Percentiles rank a stretch among this genome's conserved stretches.
phyloP scores from a whole-genome alignment of 2,797 vertebrate species.

The Heteromormyrus szaboi region DNA sequence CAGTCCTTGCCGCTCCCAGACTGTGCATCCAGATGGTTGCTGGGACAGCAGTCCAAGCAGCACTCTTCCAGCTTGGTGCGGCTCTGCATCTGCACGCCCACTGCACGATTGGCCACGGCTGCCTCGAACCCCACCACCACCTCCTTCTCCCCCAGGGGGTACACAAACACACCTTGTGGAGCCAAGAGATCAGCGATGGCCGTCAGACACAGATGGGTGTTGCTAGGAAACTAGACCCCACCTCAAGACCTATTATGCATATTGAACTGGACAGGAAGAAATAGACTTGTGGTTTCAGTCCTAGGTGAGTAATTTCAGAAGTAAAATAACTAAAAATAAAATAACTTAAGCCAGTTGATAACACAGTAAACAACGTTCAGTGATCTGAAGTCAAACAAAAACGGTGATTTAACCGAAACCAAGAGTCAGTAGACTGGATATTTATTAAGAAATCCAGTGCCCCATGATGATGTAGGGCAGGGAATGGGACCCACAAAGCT shows the following conservation, averaged over 20 bases:
- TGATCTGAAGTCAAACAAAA: neutral
- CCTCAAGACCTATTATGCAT: neutral
- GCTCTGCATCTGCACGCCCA: slow-evolving; percentile 81
- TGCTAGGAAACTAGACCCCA: neutral
- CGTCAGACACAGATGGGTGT: neutral
- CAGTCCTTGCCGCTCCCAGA: slow-evolving; percentile 64
- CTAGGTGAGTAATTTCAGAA: neutral
- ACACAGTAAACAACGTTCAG: neutral
- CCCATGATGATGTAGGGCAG: neutral
- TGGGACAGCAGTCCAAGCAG: slow-evolving; percentile 68
- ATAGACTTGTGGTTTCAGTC: neutral
- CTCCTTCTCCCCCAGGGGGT: slow-evolving; percentile 85
- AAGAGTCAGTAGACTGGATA: neutral
- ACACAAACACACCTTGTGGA: slow-evolving; percentile 81
- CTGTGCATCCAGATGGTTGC: slow-evolving; percentile 52
- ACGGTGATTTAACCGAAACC: neutral
- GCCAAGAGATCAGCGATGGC: neutral
- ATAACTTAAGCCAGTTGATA: neutral
- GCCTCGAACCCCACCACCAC: slow-evolving; percentile 86
- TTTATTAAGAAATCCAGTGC: neutral
- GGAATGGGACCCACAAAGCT: neutral
- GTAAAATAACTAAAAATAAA: neutral
- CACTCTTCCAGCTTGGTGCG: slow-evolving; percentile 71
- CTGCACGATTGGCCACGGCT: slow-evolving; percentile 61
- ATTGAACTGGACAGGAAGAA: neutral